Conservation (phyloP, 2,113 vertebrate species). For the Grammomys dolichurus region DNA sequence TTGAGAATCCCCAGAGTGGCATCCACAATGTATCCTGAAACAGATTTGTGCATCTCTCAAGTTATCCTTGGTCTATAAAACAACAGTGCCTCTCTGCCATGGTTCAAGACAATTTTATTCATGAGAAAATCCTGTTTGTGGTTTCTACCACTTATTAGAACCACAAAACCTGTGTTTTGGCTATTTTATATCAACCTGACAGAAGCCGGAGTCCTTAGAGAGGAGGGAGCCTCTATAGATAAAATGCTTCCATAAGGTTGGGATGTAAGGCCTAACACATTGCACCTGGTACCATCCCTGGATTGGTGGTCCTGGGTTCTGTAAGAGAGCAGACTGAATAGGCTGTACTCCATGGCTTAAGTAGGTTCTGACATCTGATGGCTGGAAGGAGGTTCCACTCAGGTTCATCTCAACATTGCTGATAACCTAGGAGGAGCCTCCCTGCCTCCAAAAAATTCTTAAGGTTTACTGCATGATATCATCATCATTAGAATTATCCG, state of each 20-base stretch:
- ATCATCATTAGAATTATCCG: neutral
- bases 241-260: neutral
- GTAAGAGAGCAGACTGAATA: neutral
- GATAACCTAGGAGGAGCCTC: no score
- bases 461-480: neutral
- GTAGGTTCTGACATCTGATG: neutral
- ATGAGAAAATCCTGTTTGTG: neutral
- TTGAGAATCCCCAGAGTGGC: neutral
- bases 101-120: neutral
- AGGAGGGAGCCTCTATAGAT: neutral
- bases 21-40: neutral
- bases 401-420: neutral
- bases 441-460: neutral
- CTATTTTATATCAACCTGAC: neutral
- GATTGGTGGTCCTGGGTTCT: neutral
- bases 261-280: no score
- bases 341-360: neutral
- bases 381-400: neutral
- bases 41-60: neutral
- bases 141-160: no score
- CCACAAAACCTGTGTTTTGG: neutral
- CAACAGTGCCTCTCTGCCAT: neutral
- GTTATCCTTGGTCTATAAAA: neutral
- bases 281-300: fast-evolving
- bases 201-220: neutral